Evolutionary conservation across 1,140 invertebrate species (phyloP), one percentile per base, ranked within the genome.

Genomic region (Conus ventricosus): DNA sequence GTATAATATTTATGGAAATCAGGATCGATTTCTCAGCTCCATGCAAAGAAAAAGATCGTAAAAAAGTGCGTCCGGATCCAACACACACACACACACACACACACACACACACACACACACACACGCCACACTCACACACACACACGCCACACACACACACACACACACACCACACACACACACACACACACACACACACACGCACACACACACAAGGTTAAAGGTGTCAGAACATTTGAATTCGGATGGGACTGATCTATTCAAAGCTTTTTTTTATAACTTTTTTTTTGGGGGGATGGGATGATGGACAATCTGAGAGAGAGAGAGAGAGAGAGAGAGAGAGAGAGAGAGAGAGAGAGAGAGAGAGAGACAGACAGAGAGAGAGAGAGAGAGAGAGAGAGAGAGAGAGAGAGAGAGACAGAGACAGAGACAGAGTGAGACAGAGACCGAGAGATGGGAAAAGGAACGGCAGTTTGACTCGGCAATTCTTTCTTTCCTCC

Each of bases 71-170:
- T 20, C 60, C 10, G 60, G 17, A 63, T 80, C 76, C 76, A 10
- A 13, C 10, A 63, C 60, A 20, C 17, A 63, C 60, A 11, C 60
- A 39, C 39, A 39, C 39, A 39, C 39, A 39, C 39, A 39, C 39
- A 39, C 39, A 39, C 39, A 39, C 39, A 39, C 39, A 39, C 39
- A 78, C 39, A 78, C 39, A 25, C 75, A n/a, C 39, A 78, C 75
- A n/a, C n/a, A n/a, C n/a, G n/a, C n/a, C 39, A n/a, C 75, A 78
- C 75, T 4, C n/a, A 78, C 75, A 78, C 75, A 78, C 75, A 25
- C 75, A 78, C 39, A 78, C n/a, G n/a, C n/a, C 39, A 39, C 39
- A 39, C 39, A 39, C 39, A 13, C 10, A 63, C 60, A 20, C 17
- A 63, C 60, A 11, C 60, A 39, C 39, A 39, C 39, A 39, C 39